Conservation (phyloP, 2,797 vertebrate species). For the Phaenicophaeus curvirostris region DNA sequence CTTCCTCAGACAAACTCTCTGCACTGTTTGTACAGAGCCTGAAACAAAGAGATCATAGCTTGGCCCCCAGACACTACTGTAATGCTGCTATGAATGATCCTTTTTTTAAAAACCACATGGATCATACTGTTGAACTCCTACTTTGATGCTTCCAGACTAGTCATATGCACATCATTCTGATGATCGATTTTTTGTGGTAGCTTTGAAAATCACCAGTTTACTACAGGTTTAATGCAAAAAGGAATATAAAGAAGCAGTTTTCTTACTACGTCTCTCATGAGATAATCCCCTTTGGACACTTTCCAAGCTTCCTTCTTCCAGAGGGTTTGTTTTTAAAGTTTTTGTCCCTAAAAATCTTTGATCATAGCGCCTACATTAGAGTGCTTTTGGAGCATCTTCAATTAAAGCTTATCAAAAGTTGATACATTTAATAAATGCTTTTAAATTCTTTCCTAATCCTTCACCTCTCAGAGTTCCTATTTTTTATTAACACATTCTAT, state of each 20-base stretch:
- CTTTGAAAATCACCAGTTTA: constrained; percentile 55
- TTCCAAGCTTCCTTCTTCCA: constrained; percentile 39
- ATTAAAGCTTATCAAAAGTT: neutral
- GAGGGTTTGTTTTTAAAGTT: neutral
- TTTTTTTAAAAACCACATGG: neutral
- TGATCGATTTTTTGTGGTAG: constrained; percentile 27
- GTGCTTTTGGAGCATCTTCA: neutral
- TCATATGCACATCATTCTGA: constrained; percentile 36
- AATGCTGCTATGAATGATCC: constrained; percentile 27
- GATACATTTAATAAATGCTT: neutral
- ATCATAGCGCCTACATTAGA: neutral
- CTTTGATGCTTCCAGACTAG: constrained; percentile 32
- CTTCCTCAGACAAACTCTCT: neutral
- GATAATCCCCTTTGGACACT: constrained; percentile 39
- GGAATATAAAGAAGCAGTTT: constrained; percentile 46
- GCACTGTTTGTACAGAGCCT: constrained; percentile 31
- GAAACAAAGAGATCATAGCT: constrained; percentile 56
- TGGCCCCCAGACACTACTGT: constrained; percentile 8
- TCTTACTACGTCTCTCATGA: constrained; percentile 19
- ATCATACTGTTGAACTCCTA: constrained; percentile 35
- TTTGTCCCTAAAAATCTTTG: constrained; percentile 44
- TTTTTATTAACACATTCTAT: neutral
- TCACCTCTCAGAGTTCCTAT: neutral
- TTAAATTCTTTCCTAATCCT: neutral
- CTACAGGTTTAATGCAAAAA: neutral